Percentiles rank a stretch among this genome's conserved stretches.
phyloP scores from a whole-genome alignment of 2,797 vertebrate genomes.

The Hipposideros larvatus region DNA sequence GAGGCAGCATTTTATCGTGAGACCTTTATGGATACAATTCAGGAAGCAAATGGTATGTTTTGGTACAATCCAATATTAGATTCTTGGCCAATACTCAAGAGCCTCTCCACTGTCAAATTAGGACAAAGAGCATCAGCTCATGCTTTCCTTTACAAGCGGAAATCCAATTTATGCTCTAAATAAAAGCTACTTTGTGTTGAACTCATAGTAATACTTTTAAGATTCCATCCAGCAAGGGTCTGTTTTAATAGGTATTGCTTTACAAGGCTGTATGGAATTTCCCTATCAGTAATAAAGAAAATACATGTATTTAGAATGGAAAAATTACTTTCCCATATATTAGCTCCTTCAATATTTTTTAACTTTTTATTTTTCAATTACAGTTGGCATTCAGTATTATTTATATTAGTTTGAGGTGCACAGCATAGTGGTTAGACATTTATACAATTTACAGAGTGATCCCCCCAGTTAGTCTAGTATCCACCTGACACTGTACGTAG shows the following conservation, averaged over 20 bases:
- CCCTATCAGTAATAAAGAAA: not conserved
- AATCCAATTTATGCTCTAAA: conserved; percentile 70
- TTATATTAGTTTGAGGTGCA: too few relatives aligned
- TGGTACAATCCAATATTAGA: conserved; percentile 70
- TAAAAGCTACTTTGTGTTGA: conserved; percentile 68
- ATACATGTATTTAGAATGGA: not conserved
- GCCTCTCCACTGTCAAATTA: conserved; percentile 71
- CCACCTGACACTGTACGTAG: too few relatives aligned
- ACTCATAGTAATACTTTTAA: conserved; percentile 38
- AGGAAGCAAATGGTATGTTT: conserved; percentile 71
- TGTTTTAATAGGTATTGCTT: conserved; percentile 20
- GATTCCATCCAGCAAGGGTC: conserved; percentile 43
- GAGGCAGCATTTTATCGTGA: conserved; percentile 24
- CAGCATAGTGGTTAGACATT: too few relatives aligned
- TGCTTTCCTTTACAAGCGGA: conserved; percentile 63
- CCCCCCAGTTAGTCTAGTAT: too few relatives aligned
- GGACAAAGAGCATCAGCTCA: conserved; percentile 75
- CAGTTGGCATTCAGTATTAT: too few relatives aligned
- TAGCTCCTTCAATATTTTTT: not conserved
- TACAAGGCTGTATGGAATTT: conserved; percentile 36
- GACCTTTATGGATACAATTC: conserved; percentile 65
- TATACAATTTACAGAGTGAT: too few relatives aligned
- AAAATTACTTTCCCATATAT: not conserved
- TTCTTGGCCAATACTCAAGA: conserved; percentile 78
- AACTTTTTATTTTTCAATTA: too few relatives aligned